Evolutionary conservation across 2,797 vertebrate species (phyloP), one percentile per base, ranked within the genome.

Genomic region (Lindbergichthys nudifrons): DNA sequence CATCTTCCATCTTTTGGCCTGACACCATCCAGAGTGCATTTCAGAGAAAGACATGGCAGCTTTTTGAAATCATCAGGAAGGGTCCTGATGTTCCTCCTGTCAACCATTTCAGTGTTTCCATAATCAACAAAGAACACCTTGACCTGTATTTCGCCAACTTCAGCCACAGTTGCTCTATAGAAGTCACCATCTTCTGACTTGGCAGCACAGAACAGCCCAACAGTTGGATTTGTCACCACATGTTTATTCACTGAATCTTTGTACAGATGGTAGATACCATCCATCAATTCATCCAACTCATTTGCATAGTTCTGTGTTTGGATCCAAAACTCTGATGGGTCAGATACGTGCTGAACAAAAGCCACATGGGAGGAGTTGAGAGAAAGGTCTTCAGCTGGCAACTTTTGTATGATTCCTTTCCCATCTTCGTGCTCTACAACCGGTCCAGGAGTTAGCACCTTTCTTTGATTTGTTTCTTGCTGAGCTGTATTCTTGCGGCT

Each of bases 301-400:
- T 66, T 75, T 1, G 73, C 87, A 72, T 95, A 88, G 48, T 92
- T 93, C 32, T 89, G 87, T 4, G 96, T 93, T 76, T 95, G 93
- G 76, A 99, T 93, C 96, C 97, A 99, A 83, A 99, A 99, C 84
- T 96, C 95, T 0, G 94, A 96, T 0, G 97, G 97, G 69, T 90
- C 95, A 63, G 15, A 88, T 47, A 96, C 63, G 41, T 96, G 92
- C 52, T 95, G 94, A 18, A 99, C 95, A 62, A 85, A 80, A 0
- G 86, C 96, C 0, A 92, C 63, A 1, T 96, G 90, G 16, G 94
- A 94, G 0, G 89, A 82, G 4, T 94, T 93, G 1, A 87, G 53
- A 39, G 59, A 3, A 1, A 95, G 89, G 42, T 75, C 74, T 81
- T 91, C 89, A n/a, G 80, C 67, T 46, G 79, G 73, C 13, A 87